Percentiles rank a stretch among this genome's conserved stretches.
Conservation (phyloP, 2,113 vertebrate species). For the Hippopotamus amphibius region DNA sequence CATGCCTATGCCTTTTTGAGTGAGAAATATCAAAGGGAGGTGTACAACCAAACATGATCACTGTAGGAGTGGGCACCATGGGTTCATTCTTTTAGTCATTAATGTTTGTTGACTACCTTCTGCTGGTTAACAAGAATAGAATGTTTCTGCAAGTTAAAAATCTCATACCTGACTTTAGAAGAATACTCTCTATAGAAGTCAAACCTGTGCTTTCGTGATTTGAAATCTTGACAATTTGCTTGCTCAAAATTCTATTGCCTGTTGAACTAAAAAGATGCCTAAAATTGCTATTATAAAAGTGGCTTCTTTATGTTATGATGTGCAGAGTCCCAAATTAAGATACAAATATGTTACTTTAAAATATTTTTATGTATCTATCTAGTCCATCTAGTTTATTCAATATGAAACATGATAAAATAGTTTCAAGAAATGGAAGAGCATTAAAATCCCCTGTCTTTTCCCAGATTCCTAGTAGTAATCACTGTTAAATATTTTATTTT, state of each 20-base stretch:
- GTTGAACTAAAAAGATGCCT: neutral
- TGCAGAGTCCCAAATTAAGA: neutral
- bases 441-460: neutral
- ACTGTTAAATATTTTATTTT: neutral
- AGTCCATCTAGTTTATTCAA: neutral
- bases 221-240: neutral
- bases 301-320: neutral
- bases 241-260: neutral
- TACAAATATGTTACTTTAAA: neutral
- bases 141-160: neutral
- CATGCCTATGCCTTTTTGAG: neutral
- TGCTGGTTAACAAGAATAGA: neutral
- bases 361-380: neutral
- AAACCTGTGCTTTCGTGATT: neutral
- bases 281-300: neutral
- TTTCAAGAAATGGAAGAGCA: neutral
- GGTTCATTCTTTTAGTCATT: neutral
- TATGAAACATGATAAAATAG: neutral
- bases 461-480: neutral
- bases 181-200: neutral
- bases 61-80: neutral
- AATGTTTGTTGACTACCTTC: neutral
- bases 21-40: neutral
- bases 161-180: neutral
- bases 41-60: neutral